Percentiles rank a stretch among this genome's conserved stretches.
phyloP scores from a whole-genome alignment of 1,140 invertebrate genomes.

The Brachystomella parvula region DNA sequence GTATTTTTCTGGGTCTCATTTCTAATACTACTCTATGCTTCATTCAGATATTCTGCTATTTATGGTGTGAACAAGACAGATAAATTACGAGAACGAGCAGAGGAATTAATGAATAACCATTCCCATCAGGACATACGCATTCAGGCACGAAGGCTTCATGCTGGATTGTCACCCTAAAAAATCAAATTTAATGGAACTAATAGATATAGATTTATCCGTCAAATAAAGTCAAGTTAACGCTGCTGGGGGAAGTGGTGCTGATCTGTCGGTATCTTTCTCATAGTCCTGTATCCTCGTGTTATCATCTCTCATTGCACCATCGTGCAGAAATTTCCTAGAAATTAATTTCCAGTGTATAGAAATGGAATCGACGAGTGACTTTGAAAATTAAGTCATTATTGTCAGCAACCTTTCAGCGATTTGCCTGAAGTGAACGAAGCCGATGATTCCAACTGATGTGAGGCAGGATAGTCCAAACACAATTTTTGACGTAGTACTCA shows the following conservation, averaged over 20 bases:
- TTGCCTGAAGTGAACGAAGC: background rate
- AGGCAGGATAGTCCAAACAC: background rate
- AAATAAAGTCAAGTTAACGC: background rate
- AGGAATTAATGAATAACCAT: constrained; percentile 46
- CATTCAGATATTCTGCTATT: constrained; percentile 47
- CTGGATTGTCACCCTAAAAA: constrained; percentile 30
- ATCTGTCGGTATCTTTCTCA: too few relatives aligned
- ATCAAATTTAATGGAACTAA: background rate
- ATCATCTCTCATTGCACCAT: background rate
- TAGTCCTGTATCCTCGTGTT: background rate
- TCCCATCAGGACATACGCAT: constrained; percentile 47
- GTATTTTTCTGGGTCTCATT: constrained; percentile 8
- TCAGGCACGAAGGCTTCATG: constrained; percentile 43
- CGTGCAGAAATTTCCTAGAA: background rate
- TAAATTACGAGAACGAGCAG: constrained; percentile 46
- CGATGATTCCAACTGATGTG: background rate
- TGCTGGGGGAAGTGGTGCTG: too few relatives aligned
- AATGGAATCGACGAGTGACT: background rate
- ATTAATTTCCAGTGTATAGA: background rate
- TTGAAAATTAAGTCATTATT: background rate
- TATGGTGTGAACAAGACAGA: constrained; percentile 46
- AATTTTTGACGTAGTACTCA: background rate
- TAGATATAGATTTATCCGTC: background rate
- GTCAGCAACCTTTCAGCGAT: background rate
- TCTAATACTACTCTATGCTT: constrained; percentile 47